A percentile compares a stretch with the other conserved stretches of the same genome.
phyloP scores from a whole-genome alignment of 2,797 vertebrate species.

The Clangula hyemalis region DNA sequence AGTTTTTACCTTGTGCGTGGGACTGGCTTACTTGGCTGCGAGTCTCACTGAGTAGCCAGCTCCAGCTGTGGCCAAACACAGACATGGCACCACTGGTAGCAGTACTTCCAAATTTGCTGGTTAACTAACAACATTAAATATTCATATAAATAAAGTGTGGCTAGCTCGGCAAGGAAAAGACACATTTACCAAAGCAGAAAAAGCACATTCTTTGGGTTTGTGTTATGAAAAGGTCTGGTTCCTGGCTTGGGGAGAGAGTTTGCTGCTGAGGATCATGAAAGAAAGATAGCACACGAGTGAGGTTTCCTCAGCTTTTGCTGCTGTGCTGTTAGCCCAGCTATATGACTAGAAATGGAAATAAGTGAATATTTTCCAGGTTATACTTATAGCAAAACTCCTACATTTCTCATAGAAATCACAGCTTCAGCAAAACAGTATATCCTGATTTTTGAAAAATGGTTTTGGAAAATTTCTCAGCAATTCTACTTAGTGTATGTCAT shows the following conservation, averaged over 20 bases:
- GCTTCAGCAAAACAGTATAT: not conserved
- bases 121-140: not conserved
- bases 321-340: rapidly evolving
- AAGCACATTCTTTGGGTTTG: not conserved
- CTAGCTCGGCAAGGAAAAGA: not conserved
- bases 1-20: not conserved
- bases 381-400: not conserved
- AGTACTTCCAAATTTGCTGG: not conserved
- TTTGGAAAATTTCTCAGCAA: not conserved
- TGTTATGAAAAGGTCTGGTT: not conserved
- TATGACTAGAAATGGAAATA: not conserved
- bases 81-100: not conserved
- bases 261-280: not conserved
- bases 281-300: not conserved
- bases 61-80: not conserved
- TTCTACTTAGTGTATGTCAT: not conserved
- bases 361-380: not conserved
- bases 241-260: not conserved
- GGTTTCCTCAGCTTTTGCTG: not conserved
- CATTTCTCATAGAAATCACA: not conserved
- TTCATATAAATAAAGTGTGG: not conserved
- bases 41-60: not conserved
- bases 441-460: not conserved
- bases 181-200: not conserved
- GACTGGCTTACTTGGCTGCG: not conserved